Conservation (phyloP, 2,797 vertebrate genomes). For the Uromys caudimaculatus region DNA sequence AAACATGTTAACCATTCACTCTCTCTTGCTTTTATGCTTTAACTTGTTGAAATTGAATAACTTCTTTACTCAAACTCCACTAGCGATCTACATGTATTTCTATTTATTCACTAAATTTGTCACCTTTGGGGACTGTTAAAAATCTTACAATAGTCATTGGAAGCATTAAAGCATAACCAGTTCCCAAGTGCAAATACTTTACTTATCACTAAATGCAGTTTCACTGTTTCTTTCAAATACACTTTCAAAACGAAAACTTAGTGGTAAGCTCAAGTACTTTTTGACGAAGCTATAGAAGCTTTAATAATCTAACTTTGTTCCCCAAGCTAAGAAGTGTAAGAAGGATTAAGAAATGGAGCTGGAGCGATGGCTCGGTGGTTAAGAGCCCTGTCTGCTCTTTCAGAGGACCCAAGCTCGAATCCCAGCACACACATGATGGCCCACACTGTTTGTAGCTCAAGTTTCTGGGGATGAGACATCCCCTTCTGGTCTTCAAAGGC, state of each 20-base stretch:
- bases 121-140: constrained; percentile 20
- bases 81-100: not conserved
- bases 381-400: not conserved
- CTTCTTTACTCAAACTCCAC: constrained; percentile 36
- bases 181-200: not conserved
- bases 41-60: constrained; percentile 68
- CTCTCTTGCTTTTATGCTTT: constrained; percentile 11
- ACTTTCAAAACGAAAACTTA: constrained; percentile 47
- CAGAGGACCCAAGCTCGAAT: not conserved
- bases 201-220: not conserved
- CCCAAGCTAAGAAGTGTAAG: constrained; percentile 12
- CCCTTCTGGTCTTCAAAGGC: not conserved
- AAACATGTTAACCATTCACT: constrained; percentile 41
- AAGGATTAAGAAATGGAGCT: not conserved
- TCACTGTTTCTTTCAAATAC: constrained; percentile 56
- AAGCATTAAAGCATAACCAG: constrained; percentile 39
- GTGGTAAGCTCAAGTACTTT: not conserved
- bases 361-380: not conserved
- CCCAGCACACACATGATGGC: too few relatives aligned
- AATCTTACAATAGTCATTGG: constrained; percentile 45
- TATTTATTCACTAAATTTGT: constrained; percentile 46
- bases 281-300: constrained; percentile 33
- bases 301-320: constrained; percentile 43
- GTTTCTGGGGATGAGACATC: not conserved
- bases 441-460: not conserved